Evolutionary conservation across 2,888 invertebrate species (phyloP).

Genomic region (Dynastes hyllus): DNA sequence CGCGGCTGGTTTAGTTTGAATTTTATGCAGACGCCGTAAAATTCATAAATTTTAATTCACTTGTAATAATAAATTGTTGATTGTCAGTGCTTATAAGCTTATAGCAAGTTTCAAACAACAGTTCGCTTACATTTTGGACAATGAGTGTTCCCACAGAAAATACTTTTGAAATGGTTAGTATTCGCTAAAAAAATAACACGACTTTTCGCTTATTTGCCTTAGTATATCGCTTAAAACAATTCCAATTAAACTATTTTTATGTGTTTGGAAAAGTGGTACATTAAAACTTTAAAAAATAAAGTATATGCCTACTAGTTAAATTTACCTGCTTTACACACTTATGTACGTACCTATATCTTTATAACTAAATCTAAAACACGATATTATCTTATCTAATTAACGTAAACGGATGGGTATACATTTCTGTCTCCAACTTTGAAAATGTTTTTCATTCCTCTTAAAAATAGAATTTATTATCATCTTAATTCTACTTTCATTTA

Average conservation of each 20-base stretch:
- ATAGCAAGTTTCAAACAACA: neutral
- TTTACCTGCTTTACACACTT: no score
- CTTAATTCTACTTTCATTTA: constrained; percentile 6
- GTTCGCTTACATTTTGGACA: neutral
- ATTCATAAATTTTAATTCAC: neutral
- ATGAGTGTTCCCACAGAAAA: constrained; percentile 15
- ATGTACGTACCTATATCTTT: no score
- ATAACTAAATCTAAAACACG: no score
- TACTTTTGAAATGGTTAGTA: constrained; percentile 15
- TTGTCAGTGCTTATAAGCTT: constrained; percentile 16
- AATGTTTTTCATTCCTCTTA: no score
- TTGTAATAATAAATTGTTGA: neutral
- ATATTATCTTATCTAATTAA: no score
- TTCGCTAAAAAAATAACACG: neutral
- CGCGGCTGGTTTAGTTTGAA: constrained; percentile 25
- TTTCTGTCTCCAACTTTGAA: no score
- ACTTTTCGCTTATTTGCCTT: neutral
- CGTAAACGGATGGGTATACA: no score
- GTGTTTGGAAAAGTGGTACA: no score
- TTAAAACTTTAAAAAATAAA: no score
- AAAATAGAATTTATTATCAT: no score
- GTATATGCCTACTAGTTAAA: no score
- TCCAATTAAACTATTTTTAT: no score
- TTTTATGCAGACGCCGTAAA: constrained; percentile 12
- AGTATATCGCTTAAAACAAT: neutral